These are phyloP conservation scores for Sinocyclocheilus anophthalmus DNA, from an alignment of 2,113 vertebrate genomes.

Conservation along the genomic window DNA sequence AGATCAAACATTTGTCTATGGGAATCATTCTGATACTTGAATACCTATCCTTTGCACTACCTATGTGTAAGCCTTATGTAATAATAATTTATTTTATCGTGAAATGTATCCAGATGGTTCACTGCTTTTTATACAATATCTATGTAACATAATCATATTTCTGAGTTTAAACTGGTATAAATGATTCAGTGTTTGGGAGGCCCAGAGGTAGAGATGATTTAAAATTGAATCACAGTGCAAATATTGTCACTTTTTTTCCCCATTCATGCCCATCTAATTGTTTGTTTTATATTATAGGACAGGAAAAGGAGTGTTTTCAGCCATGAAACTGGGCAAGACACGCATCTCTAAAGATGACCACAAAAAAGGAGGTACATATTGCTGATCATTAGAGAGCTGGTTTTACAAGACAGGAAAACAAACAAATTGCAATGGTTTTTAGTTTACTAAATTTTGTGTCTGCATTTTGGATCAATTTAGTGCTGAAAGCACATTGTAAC, in stretches of 20 bases:
- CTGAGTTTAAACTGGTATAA: neutral
- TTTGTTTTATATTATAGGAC: constrained; percentile 71
- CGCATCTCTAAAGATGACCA: constrained; percentile 82
- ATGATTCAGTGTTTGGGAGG: neutral
- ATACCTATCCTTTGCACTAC: too few species aligned
- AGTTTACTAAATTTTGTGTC: too few species aligned
- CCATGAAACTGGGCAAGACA: constrained; percentile 88
- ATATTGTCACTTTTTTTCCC: neutral
- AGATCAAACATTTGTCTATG: neutral
- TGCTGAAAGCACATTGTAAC: too few species aligned
- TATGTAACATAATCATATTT: neutral
- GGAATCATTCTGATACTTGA: neutral
- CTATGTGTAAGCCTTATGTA: neutral
- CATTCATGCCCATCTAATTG: neutral
- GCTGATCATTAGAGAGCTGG: neutral
- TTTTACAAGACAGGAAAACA: too few species aligned
- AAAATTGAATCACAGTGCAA: constrained; percentile 7
- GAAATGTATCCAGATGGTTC: neutral
- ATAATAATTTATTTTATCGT: neutral
- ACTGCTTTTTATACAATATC: neutral
- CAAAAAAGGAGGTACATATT: constrained; percentile 76
- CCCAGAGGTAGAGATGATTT: neutral
- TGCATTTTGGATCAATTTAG: too few species aligned
- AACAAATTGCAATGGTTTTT: too few species aligned
- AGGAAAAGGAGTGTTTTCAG: constrained; percentile 86